A percentile compares a stretch with the other conserved stretches of the same genome.
Evolutionary conservation across 2,113 vertebrate genomes (phyloP).

Genomic region (Polyodon spathula): DNA sequence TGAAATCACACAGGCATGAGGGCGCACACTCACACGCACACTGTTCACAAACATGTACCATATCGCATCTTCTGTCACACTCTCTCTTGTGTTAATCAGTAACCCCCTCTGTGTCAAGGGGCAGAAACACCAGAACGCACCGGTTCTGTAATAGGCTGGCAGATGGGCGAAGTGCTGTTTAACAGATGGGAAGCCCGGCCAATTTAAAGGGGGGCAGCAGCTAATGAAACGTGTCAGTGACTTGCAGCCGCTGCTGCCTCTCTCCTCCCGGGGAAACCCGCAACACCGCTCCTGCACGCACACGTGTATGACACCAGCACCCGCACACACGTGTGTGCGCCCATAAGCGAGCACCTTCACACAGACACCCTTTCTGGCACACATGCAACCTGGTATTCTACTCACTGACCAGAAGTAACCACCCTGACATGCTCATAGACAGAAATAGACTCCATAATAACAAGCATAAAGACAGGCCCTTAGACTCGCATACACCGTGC

Average conservation of each 20-base stretch:
- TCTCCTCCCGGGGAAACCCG: slow-evolving; percentile 5
- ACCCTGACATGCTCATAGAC: too few species aligned
- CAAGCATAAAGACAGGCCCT: too few species aligned
- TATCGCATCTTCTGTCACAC: too few species aligned
- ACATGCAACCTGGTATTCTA: too few species aligned
- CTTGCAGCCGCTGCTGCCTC: neutral
- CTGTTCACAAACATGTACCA: slow-evolving; percentile 5
- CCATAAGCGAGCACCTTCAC: too few species aligned
- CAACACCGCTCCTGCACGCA: neutral
- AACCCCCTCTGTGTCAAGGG: neutral
- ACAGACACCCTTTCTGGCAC: too few species aligned
- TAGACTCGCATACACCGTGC: too few species aligned
- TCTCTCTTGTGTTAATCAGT: too few species aligned
- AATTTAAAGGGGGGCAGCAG: slow-evolving; percentile 6
- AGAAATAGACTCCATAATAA: too few species aligned
- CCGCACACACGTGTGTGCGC: too few species aligned
- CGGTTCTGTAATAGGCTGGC: slow-evolving; percentile 8
- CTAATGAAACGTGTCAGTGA: slow-evolving; percentile 1
- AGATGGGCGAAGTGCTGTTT: slow-evolving; percentile 9
- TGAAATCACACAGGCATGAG: slow-evolving; percentile 1
- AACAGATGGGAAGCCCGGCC: slow-evolving; percentile 16
- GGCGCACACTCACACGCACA: slow-evolving; percentile 18
- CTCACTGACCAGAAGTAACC: too few species aligned
- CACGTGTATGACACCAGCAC: too few species aligned
- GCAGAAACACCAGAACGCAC: neutral